Conservation (phyloP, 2,888 invertebrate genomes). For the Mythimna lalbum region DNA sequence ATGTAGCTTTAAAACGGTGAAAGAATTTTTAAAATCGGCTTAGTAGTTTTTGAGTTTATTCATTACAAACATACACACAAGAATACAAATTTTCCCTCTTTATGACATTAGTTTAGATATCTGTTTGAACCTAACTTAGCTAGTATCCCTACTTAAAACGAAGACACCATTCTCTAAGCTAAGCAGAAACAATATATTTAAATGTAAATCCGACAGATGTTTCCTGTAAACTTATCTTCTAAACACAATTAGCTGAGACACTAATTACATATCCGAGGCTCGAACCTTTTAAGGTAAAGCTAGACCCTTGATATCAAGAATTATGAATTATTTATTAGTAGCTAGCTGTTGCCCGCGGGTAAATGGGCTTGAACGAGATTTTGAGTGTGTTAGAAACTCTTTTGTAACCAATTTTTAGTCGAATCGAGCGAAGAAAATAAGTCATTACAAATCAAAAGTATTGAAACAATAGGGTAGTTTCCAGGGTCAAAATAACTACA, state of each 20-base stretch:
- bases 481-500: too few species aligned
- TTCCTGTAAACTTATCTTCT: slow-evolving; percentile 14
- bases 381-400: background rate
- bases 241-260: slow-evolving; percentile 17
- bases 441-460: too few species aligned
- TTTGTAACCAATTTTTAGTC: background rate
- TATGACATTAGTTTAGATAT: too few species aligned
- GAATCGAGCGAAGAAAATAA: too few species aligned
- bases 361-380: background rate
- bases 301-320: slow-evolving; percentile 10
- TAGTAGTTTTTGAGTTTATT: too few species aligned
- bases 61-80: too few species aligned
- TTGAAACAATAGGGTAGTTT: too few species aligned
- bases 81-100: too few species aligned
- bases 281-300: slow-evolving; percentile 22
- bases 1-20: too few species aligned
- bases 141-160: background rate
- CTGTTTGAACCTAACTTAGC: too few species aligned
- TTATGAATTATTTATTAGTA: slow-evolving; percentile 43
- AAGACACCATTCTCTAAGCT: background rate
- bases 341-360: background rate
- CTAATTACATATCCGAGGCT: slow-evolving; percentile 45
- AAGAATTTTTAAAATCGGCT: too few species aligned
- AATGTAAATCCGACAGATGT: slow-evolving; percentile 26
- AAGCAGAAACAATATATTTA: background rate